A percentile compares a stretch with the other conserved stretches of the same genome.
These are phyloP conservation scores for Sycophaga agraensis DNA, from an alignment of 1,140 invertebrate species.

Conservation along the genomic window DNA sequence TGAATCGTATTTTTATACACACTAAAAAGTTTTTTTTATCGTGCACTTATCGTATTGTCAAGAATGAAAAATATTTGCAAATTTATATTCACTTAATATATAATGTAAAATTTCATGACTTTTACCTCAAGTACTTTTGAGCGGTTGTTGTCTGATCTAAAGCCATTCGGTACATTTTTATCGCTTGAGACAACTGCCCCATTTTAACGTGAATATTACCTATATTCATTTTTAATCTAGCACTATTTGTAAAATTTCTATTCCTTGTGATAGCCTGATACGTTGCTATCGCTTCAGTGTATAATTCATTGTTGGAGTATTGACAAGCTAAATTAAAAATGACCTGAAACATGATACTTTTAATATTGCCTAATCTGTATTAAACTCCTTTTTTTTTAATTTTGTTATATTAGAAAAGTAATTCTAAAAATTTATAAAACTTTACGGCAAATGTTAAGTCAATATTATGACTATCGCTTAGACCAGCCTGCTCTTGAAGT, in stretches of 20 bases:
- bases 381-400: not conserved
- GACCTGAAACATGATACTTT: conserved; percentile 64
- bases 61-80: too few relatives aligned
- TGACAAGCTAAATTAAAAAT: conserved; percentile 92
- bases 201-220: conserved; percentile 97
- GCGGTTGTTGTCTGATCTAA: conserved; percentile 91
- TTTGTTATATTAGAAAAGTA: not conserved
- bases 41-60: too few relatives aligned
- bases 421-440: conserved; percentile 10
- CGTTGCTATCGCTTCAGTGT: conserved; percentile 91
- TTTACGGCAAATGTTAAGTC: conserved; percentile 89
- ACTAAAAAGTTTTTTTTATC: too few relatives aligned
- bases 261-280: conserved; percentile 90
- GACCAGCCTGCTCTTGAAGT: conserved; percentile 85
- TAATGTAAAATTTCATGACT: not conserved
- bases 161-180: conserved; percentile 98
- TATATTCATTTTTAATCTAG: conserved; percentile 95
- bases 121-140: conserved; percentile 85
- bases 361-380: not conserved
- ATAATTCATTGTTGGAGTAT: conserved; percentile 92
- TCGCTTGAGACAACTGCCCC: conserved; percentile 90
- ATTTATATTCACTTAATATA: too few relatives aligned
- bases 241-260: conserved; percentile 82
- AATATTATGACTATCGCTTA: conserved; percentile 86
- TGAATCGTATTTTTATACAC: too few relatives aligned